Base-by-base conservation (phyloP, 2,797 vertebrate species). In the Lates japonicus region DNA sequence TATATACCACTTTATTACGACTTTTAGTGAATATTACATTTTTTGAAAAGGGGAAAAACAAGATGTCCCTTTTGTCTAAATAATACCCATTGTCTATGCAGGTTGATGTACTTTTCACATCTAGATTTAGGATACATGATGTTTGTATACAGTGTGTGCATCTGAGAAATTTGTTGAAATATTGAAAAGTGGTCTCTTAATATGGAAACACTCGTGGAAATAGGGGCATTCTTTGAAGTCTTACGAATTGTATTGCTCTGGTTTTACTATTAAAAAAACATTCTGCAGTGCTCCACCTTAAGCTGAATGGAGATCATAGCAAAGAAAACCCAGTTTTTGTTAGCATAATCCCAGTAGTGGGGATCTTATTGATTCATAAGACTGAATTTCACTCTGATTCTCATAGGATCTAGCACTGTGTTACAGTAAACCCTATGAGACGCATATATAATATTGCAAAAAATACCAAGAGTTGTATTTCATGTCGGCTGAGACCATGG, bases 381-480 rank as follows among this genome's bases (percentile, higher is more conserved):
- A 22, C 71, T 35, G 64, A 73, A 70, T 82, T 72, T 54, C 59
- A 5, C 41, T 67, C 7, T 22, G n/a, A 70, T 49, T 90, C 70
- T 75, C 71, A 8, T 22, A 63, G 74, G 81, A 84, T 83, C 22
- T 20, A 49, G 42, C 16, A 33, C 14, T 63, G 46, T 67, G 58
- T 60, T 79, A 14, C 19, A 16, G 58, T 48, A 73, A 88, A 78
- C 81, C 87, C 76, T 76, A 52, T 7, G 78, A 79, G 86, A 82
- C 81, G 39, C 55, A 76, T 37, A 66, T 52, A 52, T 67, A 19
- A 31, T 60, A 49, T n/a, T 74, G 49, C 42, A 12, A 49, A 52
- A 78, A 86, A 74, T 70, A 44, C 52, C 64, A 72, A 29, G 39
- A 76, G 67, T 17, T 76, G 59, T 29, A 35, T 62, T 17, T 72